These are phyloP conservation scores for Mastomys coucha DNA, from an alignment of 2,113 vertebrate species.

Conservation along the genomic window DNA sequence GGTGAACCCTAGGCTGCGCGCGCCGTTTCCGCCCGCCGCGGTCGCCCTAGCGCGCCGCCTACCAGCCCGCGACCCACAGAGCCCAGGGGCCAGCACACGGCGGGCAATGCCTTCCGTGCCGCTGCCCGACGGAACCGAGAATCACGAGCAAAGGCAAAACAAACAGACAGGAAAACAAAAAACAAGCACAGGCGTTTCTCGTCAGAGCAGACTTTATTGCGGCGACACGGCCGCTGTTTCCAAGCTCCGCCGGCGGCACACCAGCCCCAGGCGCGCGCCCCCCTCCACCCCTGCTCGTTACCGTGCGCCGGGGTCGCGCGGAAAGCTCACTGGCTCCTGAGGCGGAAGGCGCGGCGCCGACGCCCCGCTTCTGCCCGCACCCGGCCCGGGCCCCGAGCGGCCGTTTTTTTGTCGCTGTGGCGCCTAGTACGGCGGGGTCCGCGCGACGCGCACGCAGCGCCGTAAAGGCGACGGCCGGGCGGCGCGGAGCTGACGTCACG, in stretches of 20 bases:
- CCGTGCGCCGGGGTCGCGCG: constrained; percentile 9
- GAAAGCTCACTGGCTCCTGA: constrained; percentile 55
- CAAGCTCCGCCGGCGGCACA: neutral
- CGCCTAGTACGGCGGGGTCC: constrained; percentile 11
- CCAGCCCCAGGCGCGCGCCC: neutral
- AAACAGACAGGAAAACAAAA: neutral
- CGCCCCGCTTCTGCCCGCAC: neutral
- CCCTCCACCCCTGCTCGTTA: neutral
- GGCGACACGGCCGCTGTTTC: neutral
- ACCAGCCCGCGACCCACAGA: neutral
- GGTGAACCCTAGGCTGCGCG: constrained; percentile 37
- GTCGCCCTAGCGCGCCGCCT: neutral
- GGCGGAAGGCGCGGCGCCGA: neutral
- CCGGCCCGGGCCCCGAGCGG: neutral
- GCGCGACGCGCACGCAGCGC: neutral
- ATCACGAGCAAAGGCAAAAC: neutral
- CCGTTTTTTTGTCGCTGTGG: neutral
- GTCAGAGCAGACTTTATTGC: constrained; percentile 73
- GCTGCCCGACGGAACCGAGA: neutral
- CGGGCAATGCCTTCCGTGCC: neutral
- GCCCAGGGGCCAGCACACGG: too few relatives aligned
- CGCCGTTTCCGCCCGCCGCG: constrained; percentile 45
- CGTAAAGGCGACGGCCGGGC: neutral
- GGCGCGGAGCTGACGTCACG: constrained; percentile 76
- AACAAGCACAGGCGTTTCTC: constrained; percentile 44